Evolutionary conservation across 2,888 invertebrate species (phyloP).

Genomic region (Noctua janthina): DNA sequence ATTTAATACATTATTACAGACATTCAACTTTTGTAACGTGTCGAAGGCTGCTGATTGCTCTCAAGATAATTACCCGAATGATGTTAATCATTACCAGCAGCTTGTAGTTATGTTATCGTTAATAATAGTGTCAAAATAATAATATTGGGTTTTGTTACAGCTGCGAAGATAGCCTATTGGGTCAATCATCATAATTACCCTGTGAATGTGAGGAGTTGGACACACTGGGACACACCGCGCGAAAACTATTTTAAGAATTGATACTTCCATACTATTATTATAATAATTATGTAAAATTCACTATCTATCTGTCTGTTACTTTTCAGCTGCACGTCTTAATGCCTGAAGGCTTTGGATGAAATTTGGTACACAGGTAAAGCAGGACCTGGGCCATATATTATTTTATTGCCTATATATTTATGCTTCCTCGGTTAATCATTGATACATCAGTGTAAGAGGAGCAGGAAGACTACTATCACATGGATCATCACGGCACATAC

Average conservation of each 20-base stretch:
- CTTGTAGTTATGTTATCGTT: slow-evolving; percentile 17
- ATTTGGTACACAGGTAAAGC: background rate
- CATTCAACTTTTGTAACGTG: slow-evolving; percentile 31
- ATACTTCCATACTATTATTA: background rate
- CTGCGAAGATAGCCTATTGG: slow-evolving; percentile 4
- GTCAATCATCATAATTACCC: slow-evolving; percentile 16
- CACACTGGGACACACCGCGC: background rate
- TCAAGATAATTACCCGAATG: background rate
- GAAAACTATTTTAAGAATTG: background rate
- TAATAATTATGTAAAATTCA: background rate
- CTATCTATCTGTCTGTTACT: background rate
- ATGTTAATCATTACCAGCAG: slow-evolving; percentile 36
- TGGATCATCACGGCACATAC: background rate
- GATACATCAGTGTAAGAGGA: background rate
- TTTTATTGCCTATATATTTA: too few relatives aligned
- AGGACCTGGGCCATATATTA: too few relatives aligned
- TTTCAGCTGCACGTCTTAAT: background rate
- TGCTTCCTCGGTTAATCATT: too few relatives aligned
- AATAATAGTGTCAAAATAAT: slow-evolving; percentile 28
- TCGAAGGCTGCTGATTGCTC: slow-evolving; percentile 34
- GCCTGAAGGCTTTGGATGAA: background rate
- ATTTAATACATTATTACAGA: slow-evolving; percentile 14
- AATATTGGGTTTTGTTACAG: slow-evolving; percentile 12
- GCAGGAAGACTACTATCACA: background rate
- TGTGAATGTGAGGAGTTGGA: background rate